Conservation (phyloP, 2,797 vertebrate genomes). For the Tauraco hartlaubi region DNA sequence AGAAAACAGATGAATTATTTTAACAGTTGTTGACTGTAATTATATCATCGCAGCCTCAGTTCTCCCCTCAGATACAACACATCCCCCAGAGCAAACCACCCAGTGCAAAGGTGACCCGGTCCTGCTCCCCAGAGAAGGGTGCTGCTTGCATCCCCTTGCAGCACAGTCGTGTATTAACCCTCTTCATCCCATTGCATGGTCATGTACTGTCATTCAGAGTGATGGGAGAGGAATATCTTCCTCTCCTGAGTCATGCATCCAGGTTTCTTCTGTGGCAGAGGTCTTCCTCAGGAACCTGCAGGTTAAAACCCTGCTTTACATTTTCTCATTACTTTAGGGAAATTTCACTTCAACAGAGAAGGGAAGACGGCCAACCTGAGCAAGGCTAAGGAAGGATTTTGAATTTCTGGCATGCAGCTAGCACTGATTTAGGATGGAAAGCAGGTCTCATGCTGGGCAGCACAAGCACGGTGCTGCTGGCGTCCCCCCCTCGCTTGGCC, state of each 20-base stretch:
- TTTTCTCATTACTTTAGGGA: not conserved
- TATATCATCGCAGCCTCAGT: not conserved
- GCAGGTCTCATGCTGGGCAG: not conserved
- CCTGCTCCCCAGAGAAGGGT: not conserved
- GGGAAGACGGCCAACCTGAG: not conserved
- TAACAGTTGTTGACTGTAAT: not conserved
- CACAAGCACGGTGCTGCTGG: not conserved
- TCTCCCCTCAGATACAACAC: not conserved
- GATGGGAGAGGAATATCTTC: not conserved
- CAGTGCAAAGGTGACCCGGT: not conserved
- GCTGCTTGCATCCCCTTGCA: not conserved
- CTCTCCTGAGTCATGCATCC: not conserved
- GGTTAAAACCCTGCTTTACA: not conserved
- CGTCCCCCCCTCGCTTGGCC: not conserved
- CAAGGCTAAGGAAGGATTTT: not conserved
- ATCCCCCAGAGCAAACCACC: not conserved
- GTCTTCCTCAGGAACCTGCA: not conserved
- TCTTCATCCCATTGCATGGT: not conserved
- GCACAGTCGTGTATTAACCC: not conserved
- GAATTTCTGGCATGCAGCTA: not conserved
- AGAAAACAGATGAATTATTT: constrained; percentile 8
- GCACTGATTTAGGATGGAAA: not conserved
- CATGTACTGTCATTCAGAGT: not conserved
- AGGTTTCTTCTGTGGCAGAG: not conserved
- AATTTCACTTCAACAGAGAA: not conserved